Base-by-base conservation (phyloP, 1,140 invertebrate species). In the Rhynchophorus ferrugineus region DNA sequence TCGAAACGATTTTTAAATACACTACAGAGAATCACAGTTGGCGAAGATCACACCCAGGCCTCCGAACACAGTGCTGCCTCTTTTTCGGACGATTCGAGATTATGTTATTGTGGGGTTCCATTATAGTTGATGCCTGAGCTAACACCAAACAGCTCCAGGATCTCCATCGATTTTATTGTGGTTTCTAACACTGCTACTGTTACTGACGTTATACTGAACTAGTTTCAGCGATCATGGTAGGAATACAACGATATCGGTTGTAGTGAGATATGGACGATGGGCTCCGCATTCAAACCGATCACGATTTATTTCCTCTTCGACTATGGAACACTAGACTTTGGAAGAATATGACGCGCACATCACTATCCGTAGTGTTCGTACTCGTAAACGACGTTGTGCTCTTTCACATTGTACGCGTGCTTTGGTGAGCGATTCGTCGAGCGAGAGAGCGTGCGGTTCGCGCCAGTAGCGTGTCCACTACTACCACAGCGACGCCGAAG, bases 81-180 rank as follows among this genome's bases (percentile, higher is more conserved):
- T 64, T 64, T 54, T 64, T 64, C 18, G 61, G 52, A 53, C 62
- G 62, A 44, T 64, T 62, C 22, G 59, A 61, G 8, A 62, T 54
- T 22, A 58, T 52, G 43, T 58, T 62, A 34, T 36, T 56, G 41
- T 41, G 54, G 5, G 39, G 43, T 48, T 50, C 48, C 58, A 59
- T 59, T 16, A 39, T 56, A 38, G 22, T 34, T 5, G 13, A 16
- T 37, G 1, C 1, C n/a, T 2, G 14, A 16, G 8, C 2, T 13
- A 16, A 13, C 14, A 16, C 17, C 17, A 3, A n/a, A n/a, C n/a
- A n/a, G n/a, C n/a, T n/a, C n/a, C n/a, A n/a, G n/a, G n/a, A n/a
- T n/a, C n/a, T n/a, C n/a, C n/a, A n/a, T n/a, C n/a, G n/a, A n/a
- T n/a, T n/a, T n/a, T n/a, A n/a, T n/a, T n/a, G n/a, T n/a, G n/a